Base-by-base conservation (phyloP, 2,113 vertebrate species). In the Chaenogobius annularis region DNA sequence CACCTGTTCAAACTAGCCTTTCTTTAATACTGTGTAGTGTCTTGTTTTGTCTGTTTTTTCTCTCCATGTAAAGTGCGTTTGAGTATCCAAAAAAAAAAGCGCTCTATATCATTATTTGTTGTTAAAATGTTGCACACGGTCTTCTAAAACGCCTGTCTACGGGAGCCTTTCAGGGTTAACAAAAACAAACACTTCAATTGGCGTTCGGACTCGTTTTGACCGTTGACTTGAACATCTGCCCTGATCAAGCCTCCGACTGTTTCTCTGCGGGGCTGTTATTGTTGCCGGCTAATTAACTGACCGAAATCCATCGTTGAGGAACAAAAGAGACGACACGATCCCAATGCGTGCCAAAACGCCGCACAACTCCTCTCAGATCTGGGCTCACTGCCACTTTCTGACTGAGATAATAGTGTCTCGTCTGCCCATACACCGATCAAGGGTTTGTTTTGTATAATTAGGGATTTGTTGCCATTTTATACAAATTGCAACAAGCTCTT, bases 221-320 rank as follows among this genome's bases (percentile, higher is more conserved):
- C 35, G 17, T 59, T 15, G 56, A 56, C 11, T 59, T 46, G 26
- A 59, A 37, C 75, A 73, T 52, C 75, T 52, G 66, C 55, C 75
- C 70, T 4, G 26, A 1, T 81, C 75, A 44, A 47, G 76, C 63
- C 37, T 44, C 69, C 63, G 10, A 67, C 65, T 62, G 72, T 54
- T 61, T 75, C 47, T 55, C 52, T 15, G 65, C 37, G 40, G 26
- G 23, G 22, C 17, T 61, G 6, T 12, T 17, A 22, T 63, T 56
- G 62, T 68, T 66, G 35, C 37, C 10, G 61, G 31, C 3, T 63
- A 63, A 63, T 63, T 40, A 40, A 43, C n/a, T 20, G 35, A 20
- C 17, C 35, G 10, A 12, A 63, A 63, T 63, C 59, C 19, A 63
- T 46, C 40, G 47, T 3, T 23, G 12, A 17, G n/a, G 64, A 22